These are phyloP conservation scores for Scomberomorus guttatus DNA, from an alignment of 2,797 vertebrate genomes.

Conservation along the genomic window DNA sequence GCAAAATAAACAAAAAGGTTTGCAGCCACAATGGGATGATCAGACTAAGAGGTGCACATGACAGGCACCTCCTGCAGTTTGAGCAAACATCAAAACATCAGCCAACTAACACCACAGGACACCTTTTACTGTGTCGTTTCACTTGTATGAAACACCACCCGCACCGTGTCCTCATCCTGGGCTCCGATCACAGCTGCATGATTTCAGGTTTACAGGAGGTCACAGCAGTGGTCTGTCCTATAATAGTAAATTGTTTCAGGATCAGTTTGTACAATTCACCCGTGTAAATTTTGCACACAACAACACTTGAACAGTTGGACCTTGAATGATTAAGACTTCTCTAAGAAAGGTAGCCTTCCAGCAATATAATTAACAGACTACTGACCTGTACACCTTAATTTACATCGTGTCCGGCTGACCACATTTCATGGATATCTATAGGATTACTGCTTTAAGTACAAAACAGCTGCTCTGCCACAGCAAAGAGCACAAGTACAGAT, in stretches of 20 bases:
- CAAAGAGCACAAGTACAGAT: constrained; percentile 3
- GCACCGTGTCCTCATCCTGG: not conserved
- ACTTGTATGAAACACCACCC: not conserved
- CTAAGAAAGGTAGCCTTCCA: not conserved
- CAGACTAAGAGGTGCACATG: not conserved
- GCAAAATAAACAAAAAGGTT: too few relatives aligned
- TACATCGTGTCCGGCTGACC: not conserved
- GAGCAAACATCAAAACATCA: constrained; percentile 1
- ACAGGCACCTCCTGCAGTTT: constrained; percentile 1
- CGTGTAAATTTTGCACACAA: too few relatives aligned
- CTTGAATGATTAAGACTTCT: not conserved
- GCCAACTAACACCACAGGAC: constrained; percentile 10
- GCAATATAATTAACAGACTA: constrained; percentile 14
- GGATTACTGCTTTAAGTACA: not conserved
- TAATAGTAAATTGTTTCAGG: too few relatives aligned
- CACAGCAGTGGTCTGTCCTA: too few relatives aligned
- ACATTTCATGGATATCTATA: not conserved
- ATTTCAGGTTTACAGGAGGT: too few relatives aligned
- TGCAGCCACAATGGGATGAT: not conserved
- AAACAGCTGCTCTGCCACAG: constrained; percentile 1
- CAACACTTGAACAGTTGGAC: not conserved
- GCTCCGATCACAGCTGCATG: not conserved
- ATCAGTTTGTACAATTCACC: too few relatives aligned
- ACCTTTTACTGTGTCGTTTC: not conserved
- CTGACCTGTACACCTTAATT: constrained; percentile 12